Base-by-base conservation (phyloP, 1,140 invertebrate species). In the Drosophila equinoxialis region DNA sequence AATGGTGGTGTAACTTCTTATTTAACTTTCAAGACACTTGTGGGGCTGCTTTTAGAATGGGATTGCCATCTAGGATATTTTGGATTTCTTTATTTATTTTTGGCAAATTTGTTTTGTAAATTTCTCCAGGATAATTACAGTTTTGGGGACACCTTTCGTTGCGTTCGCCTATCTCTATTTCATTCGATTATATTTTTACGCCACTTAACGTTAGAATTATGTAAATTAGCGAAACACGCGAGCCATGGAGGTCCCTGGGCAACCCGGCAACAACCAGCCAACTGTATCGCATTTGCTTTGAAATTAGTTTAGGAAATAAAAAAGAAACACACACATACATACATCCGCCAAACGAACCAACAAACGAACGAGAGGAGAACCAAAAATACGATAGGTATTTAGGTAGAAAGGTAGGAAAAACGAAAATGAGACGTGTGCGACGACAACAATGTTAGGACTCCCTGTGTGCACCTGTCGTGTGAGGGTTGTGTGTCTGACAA, bases 201-300 rank as follows among this genome's bases (percentile, higher is more conserved):
- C 55, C 65, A 67, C 54, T 67, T 57, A 67, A 67, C 54, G 65
- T 58, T 57, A 20, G 42, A 67, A 67, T 67, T 67, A 67, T 67
- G 65, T 67, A 67, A 67, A 67, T 67, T 67, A 67, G 65, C 65
- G 17, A 59, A 67, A 59, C 65, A 67, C 65, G 65, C 65, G 65
- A 67, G 45, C 45, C 14, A 37, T 11, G 33, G 30, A 37, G 57
- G 57, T 26, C 39, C 37, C 60, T 8, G n/a, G 26, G n/a, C 13
- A 42, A 42, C n/a, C 42, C 20, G 17, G 35, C 60, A 59, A 17
- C 20, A 26, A 55, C 33, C 65, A 42, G 41, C 20, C 35, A 58
- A 37, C 57, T 57, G 35, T 67, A 57, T 59, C 35, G 57, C 65
- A 65, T 65, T 65, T 55, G 37, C 64, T 65, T 65, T 59, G 55